These are phyloP conservation scores for Agrochola lota DNA, from an alignment of 2,888 invertebrate species.

Conservation along the genomic window DNA sequence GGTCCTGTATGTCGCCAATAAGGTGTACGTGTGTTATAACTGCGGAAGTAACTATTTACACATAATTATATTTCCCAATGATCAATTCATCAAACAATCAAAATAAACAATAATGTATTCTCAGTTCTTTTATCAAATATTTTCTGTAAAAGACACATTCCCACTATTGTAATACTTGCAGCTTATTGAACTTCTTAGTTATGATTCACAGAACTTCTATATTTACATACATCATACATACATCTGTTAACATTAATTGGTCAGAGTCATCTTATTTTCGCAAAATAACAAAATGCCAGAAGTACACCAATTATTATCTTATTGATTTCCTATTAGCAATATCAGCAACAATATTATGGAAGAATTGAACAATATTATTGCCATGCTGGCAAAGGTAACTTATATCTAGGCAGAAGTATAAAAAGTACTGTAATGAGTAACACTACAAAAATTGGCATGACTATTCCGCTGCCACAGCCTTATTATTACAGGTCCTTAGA, in stretches of 20 bases:
- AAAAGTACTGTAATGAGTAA: neutral
- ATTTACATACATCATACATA: neutral
- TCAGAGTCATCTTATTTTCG: neutral
- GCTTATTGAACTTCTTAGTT: conserved; percentile 9
- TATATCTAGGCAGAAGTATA: neutral
- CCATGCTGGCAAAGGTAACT: neutral
- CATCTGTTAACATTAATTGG: conserved; percentile 12
- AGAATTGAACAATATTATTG: neutral
- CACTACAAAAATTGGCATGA: neutral
- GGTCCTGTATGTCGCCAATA: conserved; percentile 2
- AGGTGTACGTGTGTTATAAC: conserved; percentile 22
- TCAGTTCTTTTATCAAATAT: conserved; percentile 27
- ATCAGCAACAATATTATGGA: neutral
- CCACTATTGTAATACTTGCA: conserved; percentile 22
- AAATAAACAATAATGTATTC: conserved; percentile 36
- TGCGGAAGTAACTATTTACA: conserved; percentile 3
- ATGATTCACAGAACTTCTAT: conserved; percentile 21
- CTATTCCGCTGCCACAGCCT: neutral
- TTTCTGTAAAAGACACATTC: conserved; percentile 22
- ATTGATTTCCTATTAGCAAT: conserved; percentile 51
- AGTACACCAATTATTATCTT: conserved; percentile 3
- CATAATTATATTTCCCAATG: conserved; percentile 4
- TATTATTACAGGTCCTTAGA: neutral
- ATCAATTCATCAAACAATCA: conserved; percentile 6
- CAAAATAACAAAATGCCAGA: neutral